Conservation (phyloP, 1,140 invertebrate genomes). For the Potamilus streckersoni region DNA sequence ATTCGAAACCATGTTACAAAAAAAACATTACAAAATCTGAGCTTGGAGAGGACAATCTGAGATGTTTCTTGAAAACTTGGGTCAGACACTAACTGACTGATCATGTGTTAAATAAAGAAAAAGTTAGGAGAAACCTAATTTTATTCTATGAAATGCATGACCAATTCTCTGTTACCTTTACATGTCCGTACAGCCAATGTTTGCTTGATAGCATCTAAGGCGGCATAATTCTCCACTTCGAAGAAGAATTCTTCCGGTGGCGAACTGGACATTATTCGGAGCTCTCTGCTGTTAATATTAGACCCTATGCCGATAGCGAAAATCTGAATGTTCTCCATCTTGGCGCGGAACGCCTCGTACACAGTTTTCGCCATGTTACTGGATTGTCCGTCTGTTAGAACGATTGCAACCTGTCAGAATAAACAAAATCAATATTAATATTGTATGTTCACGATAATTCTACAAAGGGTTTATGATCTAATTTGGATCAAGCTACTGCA, state of each 20-base stretch:
- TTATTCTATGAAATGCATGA: too few relatives aligned
- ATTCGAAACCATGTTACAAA: too few relatives aligned
- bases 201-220: slow-evolving; percentile 44
- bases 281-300: slow-evolving; percentile 39
- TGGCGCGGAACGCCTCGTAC: slow-evolving; percentile 43
- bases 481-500: too few relatives aligned
- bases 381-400: slow-evolving; percentile 59
- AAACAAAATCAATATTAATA: too few relatives aligned
- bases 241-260: slow-evolving; percentile 40
- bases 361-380: slow-evolving; percentile 42
- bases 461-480: background rate
- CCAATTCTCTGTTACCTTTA: slow-evolving; percentile 30
- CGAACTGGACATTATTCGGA: slow-evolving; percentile 41
- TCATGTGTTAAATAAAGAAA: too few relatives aligned
- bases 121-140: too few relatives aligned
- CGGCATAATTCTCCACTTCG: slow-evolving; percentile 41
- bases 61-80: too few relatives aligned
- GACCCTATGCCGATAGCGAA: slow-evolving; percentile 55
- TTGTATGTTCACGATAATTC: background rate
- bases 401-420: slow-evolving; percentile 31
- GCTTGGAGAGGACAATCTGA: too few relatives aligned
- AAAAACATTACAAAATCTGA: too few relatives aligned
- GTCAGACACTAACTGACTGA: too few relatives aligned
- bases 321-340: slow-evolving; percentile 38
- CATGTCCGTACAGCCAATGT: slow-evolving; percentile 48